These are phyloP conservation scores for Plumapathes pennacea DNA, from an alignment of 92 coral and sea anemone species.

Conservation along the genomic window DNA sequence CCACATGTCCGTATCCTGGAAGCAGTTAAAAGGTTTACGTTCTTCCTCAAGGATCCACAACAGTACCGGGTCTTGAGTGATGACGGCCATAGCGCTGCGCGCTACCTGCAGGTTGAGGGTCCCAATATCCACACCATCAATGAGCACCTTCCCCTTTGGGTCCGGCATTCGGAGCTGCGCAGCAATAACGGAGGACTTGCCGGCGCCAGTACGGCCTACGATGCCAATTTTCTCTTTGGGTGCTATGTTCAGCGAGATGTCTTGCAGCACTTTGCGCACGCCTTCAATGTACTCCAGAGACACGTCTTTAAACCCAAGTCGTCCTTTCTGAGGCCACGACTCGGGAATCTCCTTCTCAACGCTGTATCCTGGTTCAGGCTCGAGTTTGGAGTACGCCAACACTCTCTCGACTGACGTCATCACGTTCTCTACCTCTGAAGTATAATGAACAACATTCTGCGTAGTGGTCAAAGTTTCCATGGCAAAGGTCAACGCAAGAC, in stretches of 20 bases:
- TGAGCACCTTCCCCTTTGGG: slow-evolving; percentile 3
- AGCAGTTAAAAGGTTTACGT: slow-evolving; percentile 1
- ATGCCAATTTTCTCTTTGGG: slow-evolving; percentile 18
- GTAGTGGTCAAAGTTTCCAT: background rate
- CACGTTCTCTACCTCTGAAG: background rate
- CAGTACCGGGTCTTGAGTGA: slow-evolving; percentile 36
- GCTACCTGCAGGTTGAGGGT: slow-evolving; percentile 9
- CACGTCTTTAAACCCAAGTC: slow-evolving; percentile 6
- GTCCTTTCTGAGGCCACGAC: slow-evolving; percentile 23
- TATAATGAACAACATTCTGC: background rate
- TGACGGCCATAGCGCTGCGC: slow-evolving; percentile 3
- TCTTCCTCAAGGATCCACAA: slow-evolving; percentile 11
- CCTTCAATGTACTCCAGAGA: slow-evolving; percentile 8
- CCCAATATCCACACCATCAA: slow-evolving; percentile 3
- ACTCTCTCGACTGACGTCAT: slow-evolving; percentile 15
- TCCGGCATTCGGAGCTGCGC: slow-evolving; percentile 17
- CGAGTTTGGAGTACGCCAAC: slow-evolving; percentile 7
- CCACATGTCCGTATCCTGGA: slow-evolving; percentile 7
- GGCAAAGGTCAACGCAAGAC: slow-evolving; percentile 13
- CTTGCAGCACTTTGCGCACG: slow-evolving; percentile 1
- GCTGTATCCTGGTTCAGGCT: slow-evolving; percentile 12
- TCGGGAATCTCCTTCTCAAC: background rate
- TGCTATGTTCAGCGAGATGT: slow-evolving; percentile 3
- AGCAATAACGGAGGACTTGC: slow-evolving; percentile 16
- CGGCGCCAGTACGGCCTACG: slow-evolving; percentile 43